Evolutionary conservation across 1,140 invertebrate species (phyloP).

Genomic region (Trichonephila clavipes): DNA sequence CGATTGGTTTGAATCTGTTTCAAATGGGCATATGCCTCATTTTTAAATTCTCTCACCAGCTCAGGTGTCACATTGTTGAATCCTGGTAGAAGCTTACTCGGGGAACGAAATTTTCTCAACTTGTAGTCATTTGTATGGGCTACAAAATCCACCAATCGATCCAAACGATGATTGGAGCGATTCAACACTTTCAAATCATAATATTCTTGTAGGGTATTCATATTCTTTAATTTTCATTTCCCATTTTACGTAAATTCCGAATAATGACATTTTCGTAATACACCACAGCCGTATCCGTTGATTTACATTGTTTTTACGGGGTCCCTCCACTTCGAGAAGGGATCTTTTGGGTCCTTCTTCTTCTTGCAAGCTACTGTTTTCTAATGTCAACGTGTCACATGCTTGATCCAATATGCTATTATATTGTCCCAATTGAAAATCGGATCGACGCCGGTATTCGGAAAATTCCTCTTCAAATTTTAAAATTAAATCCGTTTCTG

Average conservation of each 20-base stretch:
- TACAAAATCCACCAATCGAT: not conserved
- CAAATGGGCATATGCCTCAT: not conserved
- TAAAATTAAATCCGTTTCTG: constrained; percentile 39
- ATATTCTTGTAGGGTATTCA: not conserved
- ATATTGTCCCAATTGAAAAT: not conserved
- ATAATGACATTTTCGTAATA: constrained; percentile 18
- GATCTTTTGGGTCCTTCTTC: not conserved
- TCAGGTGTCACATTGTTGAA: not conserved
- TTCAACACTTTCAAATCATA: not conserved
- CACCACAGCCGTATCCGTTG: not conserved
- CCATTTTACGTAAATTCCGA: not conserved
- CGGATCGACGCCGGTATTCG: not conserved
- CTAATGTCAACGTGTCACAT: not conserved
- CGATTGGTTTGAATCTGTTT: not conserved
- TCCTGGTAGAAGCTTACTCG: not conserved
- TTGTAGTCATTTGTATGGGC: not conserved
- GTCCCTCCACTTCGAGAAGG: not conserved
- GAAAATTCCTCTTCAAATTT: constrained; percentile 54
- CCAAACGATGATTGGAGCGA: not conserved
- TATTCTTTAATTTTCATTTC: constrained; percentile 27
- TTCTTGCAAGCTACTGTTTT: not conserved
- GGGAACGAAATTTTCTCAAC: not conserved
- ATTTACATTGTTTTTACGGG: not conserved
- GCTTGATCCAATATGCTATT: not conserved
- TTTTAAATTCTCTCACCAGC: not conserved